Evolutionary conservation across 2,113 vertebrate species (phyloP).

Genomic region (Xiphophorus hellerii): DNA sequence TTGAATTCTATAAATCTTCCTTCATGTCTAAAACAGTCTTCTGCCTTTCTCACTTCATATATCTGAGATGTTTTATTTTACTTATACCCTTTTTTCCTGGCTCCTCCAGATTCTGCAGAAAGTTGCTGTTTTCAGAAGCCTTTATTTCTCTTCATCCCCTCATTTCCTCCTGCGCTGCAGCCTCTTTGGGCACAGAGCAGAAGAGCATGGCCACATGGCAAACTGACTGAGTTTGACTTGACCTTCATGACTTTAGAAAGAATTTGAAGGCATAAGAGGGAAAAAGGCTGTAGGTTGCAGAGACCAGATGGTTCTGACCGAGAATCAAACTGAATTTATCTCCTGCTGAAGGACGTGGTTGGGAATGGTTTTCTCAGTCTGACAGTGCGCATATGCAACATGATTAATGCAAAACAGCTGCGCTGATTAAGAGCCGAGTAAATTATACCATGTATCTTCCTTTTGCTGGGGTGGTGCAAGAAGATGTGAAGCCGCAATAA

Average conservation of each 20-base stretch:
- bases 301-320: constrained; percentile 21
- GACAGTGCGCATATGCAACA: constrained; percentile 23
- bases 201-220: constrained; percentile 61
- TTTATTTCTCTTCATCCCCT: constrained; percentile 43
- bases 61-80: constrained; percentile 35
- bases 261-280: constrained; percentile 36
- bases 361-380: constrained; percentile 31
- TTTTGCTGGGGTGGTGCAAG: too few species aligned
- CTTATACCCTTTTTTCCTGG: constrained; percentile 28
- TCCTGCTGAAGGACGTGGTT: constrained; percentile 43
- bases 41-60: not conserved
- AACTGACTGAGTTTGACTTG: constrained; percentile 28
- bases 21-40: too few species aligned
- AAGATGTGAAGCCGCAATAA: too few species aligned
- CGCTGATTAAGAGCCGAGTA: too few species aligned
- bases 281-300: constrained; percentile 36
- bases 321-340: constrained; percentile 32
- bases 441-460: too few species aligned
- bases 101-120: constrained; percentile 44
- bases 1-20: too few species aligned
- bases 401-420: too few species aligned
- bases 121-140: constrained; percentile 49
- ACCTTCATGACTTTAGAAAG: constrained; percentile 52
- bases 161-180: constrained; percentile 64
- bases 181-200: constrained; percentile 31